These are phyloP conservation scores for Ichneumon xanthorius DNA, from an alignment of 2,888 invertebrate species.

Conservation along the genomic window DNA sequence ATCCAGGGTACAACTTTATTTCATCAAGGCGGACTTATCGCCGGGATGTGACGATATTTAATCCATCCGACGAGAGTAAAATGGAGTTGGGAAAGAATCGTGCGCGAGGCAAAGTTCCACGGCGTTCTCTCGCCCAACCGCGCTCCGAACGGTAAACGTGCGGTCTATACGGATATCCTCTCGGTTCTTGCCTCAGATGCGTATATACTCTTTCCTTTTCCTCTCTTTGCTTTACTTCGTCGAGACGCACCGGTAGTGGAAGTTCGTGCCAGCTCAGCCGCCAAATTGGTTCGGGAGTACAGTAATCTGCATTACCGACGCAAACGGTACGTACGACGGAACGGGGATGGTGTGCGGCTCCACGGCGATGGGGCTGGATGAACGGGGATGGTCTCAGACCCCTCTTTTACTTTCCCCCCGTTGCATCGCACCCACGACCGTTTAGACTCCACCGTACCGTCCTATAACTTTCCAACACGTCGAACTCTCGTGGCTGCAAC, in stretches of 20 bases:
- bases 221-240: conserved; percentile 4
- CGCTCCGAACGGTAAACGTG: conserved; percentile 19
- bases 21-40: conserved; percentile 61
- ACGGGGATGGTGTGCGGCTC: not conserved
- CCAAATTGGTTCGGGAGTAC: conserved; percentile 69
- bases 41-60: conserved; percentile 60
- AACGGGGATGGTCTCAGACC: conserved; percentile 21
- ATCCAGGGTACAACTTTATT: conserved; percentile 59
- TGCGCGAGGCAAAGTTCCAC: not conserved
- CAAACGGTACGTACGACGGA: conserved; percentile 45
- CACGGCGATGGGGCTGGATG: conserved; percentile 5
- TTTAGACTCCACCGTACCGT: conserved; percentile 50
- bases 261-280: conserved; percentile 68
- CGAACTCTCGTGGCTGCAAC: conserved; percentile 42
- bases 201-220: not conserved
- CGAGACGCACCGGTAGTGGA: conserved; percentile 42
- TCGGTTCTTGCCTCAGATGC: conserved; percentile 4
- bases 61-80: conserved; percentile 33
- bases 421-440: conserved; percentile 40
- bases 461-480: conserved; percentile 41
- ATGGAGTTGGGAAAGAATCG: not conserved
- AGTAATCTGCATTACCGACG: conserved; percentile 70
- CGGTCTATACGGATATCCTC: not conserved
- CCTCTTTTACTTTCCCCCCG: conserved; percentile 15
- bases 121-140: not conserved